Evolutionary conservation across 2,113 vertebrate genomes (phyloP), one percentile per base, ranked within the genome.

Genomic region (Neoarius graeffei): DNA sequence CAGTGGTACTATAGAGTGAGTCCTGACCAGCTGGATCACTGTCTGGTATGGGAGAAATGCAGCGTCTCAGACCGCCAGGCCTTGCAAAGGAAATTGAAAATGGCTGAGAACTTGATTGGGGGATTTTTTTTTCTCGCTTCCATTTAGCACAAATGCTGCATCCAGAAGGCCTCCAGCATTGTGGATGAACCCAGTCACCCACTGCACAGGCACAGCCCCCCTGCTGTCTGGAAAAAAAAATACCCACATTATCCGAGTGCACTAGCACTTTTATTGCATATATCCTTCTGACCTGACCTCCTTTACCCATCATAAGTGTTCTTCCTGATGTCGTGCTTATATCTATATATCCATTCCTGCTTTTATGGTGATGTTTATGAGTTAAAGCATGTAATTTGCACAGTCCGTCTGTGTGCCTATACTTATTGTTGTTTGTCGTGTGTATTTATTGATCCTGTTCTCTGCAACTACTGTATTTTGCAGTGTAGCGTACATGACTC

Each of bases 181-280:
- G 64, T 69, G 48, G 50, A 69, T 69, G 67, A 74, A 73, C 67
- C 83, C 66, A 71, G 83, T 81, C 83, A 73, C 52, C 52, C 54
- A 10, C 23, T 19, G 7, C 54, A 73, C 30, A 42, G 20, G 2
- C 79, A 35, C 7, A 15, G 14, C 52, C 76, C 52, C 14, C 74
- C 52, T 57, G 62, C 82, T 67, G 82, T 54, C 14, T 84, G 60
- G 81, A 48, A 54, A 71, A 54, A 71, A 42, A 74, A 42, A 56
- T 57, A 73, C 67, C 67, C 80, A 62, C 30, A 62, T 14, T 82
- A 82, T 82, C 52, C 54, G 42, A 42, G 42, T 42, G 25, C 19
- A 57, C 48, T 73, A 73, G 50, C 66, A 42, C 67, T 84, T 59
- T 57, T 62, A 82, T 82, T 60, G 57, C 27, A 25, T 42, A 62